Conservation (phyloP, 2,888 invertebrate species). For the Malthinus flaveolus region DNA sequence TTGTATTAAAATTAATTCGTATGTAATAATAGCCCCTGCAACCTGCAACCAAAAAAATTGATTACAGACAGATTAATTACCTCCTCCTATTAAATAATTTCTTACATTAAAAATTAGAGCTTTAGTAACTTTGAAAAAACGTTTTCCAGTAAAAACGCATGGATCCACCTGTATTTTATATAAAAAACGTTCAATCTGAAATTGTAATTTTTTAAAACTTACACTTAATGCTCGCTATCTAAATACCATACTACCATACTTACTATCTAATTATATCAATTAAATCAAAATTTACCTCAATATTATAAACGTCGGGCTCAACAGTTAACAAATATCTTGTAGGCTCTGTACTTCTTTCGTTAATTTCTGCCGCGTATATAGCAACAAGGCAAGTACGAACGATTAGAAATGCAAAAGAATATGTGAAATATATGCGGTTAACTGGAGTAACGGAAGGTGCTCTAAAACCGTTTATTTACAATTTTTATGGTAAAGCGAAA, state of each 20-base stretch:
- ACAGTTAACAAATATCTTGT: conserved; percentile 49
- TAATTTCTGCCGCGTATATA: conserved; percentile 47
- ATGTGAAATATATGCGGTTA: conserved; percentile 65
- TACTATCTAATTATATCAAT: too few species aligned
- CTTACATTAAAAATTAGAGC: conserved; percentile 48
- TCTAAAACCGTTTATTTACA: conserved; percentile 1
- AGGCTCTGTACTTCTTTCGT: conserved; percentile 51
- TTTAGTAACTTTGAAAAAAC: conserved; percentile 48
- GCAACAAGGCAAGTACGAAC: conserved; percentile 60
- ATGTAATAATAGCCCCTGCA: conserved; percentile 66
- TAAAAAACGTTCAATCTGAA: conserved; percentile 46
- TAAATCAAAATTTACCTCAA: conserved; percentile 46
- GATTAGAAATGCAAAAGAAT: conserved; percentile 67
- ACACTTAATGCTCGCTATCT: too few species aligned
- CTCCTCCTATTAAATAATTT: neutral
- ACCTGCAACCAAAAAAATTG: conserved; percentile 35
- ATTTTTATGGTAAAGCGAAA: neutral
- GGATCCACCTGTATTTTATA: conserved; percentile 47
- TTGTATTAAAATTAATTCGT: conserved; percentile 67
- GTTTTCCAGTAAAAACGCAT: conserved; percentile 48
- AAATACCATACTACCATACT: too few species aligned
- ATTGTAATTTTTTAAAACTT: too few species aligned
- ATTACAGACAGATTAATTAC: too few species aligned
- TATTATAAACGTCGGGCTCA: conserved; percentile 51
- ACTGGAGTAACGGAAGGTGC: conserved; percentile 50